These are phyloP conservation scores for Sebastes alutus DNA, from an alignment of 2,797 vertebrate genomes.

Conservation along the genomic window DNA sequence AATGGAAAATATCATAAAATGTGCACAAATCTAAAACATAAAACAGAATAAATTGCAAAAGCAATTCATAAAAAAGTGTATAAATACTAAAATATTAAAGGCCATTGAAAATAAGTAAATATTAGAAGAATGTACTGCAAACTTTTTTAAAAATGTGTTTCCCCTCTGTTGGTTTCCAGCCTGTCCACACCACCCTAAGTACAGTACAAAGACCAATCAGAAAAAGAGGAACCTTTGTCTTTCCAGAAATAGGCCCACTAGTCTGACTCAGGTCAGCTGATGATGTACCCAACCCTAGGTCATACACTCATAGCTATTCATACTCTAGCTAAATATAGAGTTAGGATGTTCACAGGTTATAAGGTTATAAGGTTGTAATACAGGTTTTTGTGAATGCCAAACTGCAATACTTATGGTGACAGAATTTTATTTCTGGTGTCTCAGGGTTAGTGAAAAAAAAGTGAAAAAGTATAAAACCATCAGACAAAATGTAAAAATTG, in stretches of 20 bases:
- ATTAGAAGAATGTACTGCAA: background rate
- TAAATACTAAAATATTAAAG: too few species aligned
- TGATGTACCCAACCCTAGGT: background rate
- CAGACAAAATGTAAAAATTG: background rate
- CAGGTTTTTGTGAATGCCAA: background rate
- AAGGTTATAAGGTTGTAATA: too few species aligned
- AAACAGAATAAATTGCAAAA: too few species aligned
- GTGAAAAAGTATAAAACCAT: background rate
- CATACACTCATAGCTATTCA: background rate
- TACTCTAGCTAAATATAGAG: background rate
- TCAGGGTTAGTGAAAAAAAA: background rate
- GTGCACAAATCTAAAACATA: too few species aligned
- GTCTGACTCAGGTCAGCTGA: slow-evolving; percentile 4
- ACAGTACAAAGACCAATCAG: too few species aligned
- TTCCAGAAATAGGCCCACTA: background rate
- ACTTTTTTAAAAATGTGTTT: background rate
- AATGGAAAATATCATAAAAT: too few species aligned
- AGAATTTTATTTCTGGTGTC: background rate
- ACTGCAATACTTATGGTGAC: background rate
- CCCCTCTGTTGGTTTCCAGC: background rate
- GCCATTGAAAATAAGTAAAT: background rate
- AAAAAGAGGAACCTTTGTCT: slow-evolving; percentile 20
- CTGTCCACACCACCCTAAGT: background rate
- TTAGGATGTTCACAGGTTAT: background rate
- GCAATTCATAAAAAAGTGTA: too few species aligned